Percentiles rank a stretch among this genome's conserved stretches.
phyloP scores from a whole-genome alignment of 2,888 invertebrate genomes.

The Lymantria monacha region DNA sequence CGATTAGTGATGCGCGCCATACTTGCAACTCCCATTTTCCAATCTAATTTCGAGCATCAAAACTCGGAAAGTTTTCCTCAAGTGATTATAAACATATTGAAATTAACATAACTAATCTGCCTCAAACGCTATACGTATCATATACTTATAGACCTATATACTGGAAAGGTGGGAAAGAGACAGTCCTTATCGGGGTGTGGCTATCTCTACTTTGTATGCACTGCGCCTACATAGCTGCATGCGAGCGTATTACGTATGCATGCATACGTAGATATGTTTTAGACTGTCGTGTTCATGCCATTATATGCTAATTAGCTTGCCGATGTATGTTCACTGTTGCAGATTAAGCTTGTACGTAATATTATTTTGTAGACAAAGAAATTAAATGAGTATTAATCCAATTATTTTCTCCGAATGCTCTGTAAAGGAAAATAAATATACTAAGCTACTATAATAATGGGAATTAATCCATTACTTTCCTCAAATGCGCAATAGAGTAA shows the following conservation, averaged over 20 bases:
- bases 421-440: too few species aligned
- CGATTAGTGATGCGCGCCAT: conserved; percentile 49
- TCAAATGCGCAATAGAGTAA: too few species aligned
- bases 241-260: conserved; percentile 41
- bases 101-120: conserved; percentile 37
- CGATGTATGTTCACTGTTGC: conserved; percentile 46
- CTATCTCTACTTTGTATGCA: conserved; percentile 71
- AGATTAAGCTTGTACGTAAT: conserved; percentile 41
- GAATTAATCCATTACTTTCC: too few species aligned
- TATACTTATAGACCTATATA: conserved; percentile 24
- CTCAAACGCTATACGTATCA: conserved; percentile 4
- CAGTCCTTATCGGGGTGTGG: conserved; percentile 68
- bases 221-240: conserved; percentile 61
- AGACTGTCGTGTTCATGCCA: conserved; percentile 53
- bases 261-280: conserved; percentile 30
- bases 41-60: conserved; percentile 48
- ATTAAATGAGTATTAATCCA: conserved; percentile 1
- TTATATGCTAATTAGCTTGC: conserved; percentile 68
- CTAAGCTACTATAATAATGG: too few species aligned
- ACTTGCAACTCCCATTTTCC: conserved; percentile 27
- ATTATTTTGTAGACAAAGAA: conserved; percentile 32
- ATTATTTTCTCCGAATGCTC: too few species aligned
- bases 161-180: conserved; percentile 53
- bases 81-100: conserved; percentile 43
- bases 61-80: conserved; percentile 36